Base-by-base conservation (phyloP, 2,113 vertebrate species). In the Pterocles orientalis region DNA sequence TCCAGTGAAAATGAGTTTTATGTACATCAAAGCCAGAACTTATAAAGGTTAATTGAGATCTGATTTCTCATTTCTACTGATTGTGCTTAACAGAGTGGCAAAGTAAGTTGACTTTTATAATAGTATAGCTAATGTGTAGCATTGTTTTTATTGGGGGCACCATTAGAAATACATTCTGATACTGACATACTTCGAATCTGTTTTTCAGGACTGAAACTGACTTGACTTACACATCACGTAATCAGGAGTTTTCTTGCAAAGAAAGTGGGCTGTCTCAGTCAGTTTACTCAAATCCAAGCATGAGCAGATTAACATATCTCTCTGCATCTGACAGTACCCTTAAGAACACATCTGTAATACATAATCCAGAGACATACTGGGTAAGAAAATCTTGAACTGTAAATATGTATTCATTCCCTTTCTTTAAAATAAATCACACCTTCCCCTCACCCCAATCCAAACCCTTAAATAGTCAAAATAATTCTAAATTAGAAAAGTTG, bases 241-340 rank as follows among this genome's bases (percentile, higher is more conserved):
- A 50, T 82, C 97, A 97, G 86, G 97, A 93, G 43, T 81, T 61
- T 51, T 56, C 91, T 83, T 97, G 72, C 53, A 95, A 92, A 50
- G 97, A 98, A 19, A 68, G 48, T 36, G 78, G 87, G 10, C 97
- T 98, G 3, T 98, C 98, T 71, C 97, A 97, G 53, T 98, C 98
- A 14, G 60, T 47, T 33, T 98, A 97, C 90, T 98, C 98, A 23
- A 98, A 97, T 92, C 98, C 98, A 28, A 98, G 98, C 84, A 95
- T 99, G 82, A 99, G 98, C 97, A 98, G 98, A 48, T 97, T 99
- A 82, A 99, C 99, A 0, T 99, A 99, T 21, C 86, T 99, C 62
- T 99, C 99, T 54, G 96, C 98, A 57, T 97, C 97, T 71, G 99
- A 99, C 39, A 97, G 97, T 75, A 80, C 95, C 8, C 89, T 33